Evolutionary conservation across 2,888 invertebrate genomes (phyloP).

Genomic region (Macrosoma leucophasiata): DNA sequence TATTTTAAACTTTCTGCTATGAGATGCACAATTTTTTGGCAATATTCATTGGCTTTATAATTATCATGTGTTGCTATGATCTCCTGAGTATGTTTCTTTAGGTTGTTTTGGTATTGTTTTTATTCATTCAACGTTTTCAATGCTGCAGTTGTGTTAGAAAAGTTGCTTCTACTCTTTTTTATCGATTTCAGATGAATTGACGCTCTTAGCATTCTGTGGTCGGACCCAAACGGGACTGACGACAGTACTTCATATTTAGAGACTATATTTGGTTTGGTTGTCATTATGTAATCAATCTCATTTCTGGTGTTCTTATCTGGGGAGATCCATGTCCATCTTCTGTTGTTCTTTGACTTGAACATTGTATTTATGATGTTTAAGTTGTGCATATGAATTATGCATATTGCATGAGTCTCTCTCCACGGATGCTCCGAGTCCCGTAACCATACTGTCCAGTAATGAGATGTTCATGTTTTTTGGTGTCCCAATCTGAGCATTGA

Average conservation of each 20-base stretch:
- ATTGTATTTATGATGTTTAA: slow-evolving; percentile 22
- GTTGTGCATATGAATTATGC: slow-evolving; percentile 20
- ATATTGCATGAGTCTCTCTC: slow-evolving; percentile 20
- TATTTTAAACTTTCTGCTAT: slow-evolving; percentile 14
- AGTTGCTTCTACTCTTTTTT: slow-evolving; percentile 12
- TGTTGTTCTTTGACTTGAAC: slow-evolving; percentile 17
- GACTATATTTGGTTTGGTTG: slow-evolving; percentile 7
- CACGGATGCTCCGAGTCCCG: slow-evolving; percentile 17
- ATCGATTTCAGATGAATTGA: slow-evolving; percentile 12
- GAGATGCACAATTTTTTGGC: slow-evolving; percentile 12
- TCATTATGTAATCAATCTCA: slow-evolving; percentile 14
- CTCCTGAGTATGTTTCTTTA: slow-evolving; percentile 15
- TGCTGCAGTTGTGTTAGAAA: slow-evolving; percentile 8
- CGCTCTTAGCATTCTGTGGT: slow-evolving; percentile 21
- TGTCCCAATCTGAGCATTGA: slow-evolving; percentile 21
- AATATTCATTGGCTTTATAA: slow-evolving; percentile 13
- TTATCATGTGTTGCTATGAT: slow-evolving; percentile 7
- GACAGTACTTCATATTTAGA: slow-evolving; percentile 18
- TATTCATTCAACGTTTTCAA: slow-evolving; percentile 16
- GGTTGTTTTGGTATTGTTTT: slow-evolving; percentile 16
- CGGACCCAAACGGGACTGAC: slow-evolving; percentile 17
- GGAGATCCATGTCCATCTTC: slow-evolving; percentile 22
- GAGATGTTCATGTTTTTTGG: slow-evolving; percentile 13
- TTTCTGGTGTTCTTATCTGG: slow-evolving; percentile 16
- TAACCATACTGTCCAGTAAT: slow-evolving; percentile 15